Conservation (phyloP, 2,797 vertebrate species). For the Acipenser ruthenus region DNA sequence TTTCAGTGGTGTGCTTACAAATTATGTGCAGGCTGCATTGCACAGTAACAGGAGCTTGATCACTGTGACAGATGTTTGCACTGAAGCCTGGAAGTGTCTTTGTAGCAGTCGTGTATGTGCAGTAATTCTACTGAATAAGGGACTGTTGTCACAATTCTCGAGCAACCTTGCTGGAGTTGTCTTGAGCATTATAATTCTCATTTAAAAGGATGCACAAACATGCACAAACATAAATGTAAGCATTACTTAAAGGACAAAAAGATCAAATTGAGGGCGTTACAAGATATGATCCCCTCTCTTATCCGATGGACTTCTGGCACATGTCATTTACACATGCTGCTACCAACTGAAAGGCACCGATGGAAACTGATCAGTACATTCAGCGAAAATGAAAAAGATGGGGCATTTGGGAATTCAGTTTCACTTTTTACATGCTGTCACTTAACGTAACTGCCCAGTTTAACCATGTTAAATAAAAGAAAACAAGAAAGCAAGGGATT, state of each 20-base stretch:
- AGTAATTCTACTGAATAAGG: background rate
- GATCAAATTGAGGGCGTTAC: background rate
- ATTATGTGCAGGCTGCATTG: background rate
- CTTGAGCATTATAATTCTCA: background rate
- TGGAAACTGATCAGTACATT: too few species aligned
- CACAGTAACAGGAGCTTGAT: background rate
- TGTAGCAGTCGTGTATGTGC: background rate
- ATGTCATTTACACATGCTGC: too few species aligned
- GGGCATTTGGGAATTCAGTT: too few species aligned
- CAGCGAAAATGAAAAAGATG: too few species aligned
- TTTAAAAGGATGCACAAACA: background rate
- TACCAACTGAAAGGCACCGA: too few species aligned
- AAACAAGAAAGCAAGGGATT: too few species aligned
- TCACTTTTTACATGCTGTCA: too few species aligned
- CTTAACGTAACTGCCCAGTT: too few species aligned
- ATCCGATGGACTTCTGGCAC: too few species aligned
- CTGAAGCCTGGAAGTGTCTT: slow-evolving; percentile 3
- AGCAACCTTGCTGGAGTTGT: background rate
- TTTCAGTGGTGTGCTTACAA: background rate
- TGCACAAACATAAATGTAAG: background rate
- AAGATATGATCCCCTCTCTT: too few species aligned
- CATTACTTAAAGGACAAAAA: background rate
- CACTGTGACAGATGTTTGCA: background rate
- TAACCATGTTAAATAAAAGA: too few species aligned
- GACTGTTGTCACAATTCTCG: background rate